Base-by-base conservation (phyloP, 1,140 invertebrate genomes). In the Telenomus remus region DNA sequence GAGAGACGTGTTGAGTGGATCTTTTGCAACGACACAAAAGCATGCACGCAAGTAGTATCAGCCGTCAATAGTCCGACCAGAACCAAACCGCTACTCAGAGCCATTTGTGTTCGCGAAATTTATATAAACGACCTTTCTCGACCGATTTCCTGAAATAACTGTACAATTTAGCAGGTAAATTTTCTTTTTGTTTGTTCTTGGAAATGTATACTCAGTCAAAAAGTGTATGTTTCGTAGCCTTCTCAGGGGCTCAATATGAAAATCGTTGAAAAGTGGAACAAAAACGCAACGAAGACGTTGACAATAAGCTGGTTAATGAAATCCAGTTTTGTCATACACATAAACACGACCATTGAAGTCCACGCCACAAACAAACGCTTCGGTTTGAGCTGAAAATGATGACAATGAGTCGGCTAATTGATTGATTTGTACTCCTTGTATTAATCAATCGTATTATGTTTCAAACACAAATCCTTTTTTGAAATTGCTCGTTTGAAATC, bases 1-100 rank as follows among this genome's bases (percentile, higher is more conserved):
- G 72, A 72, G 63, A 77, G 57, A 63, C 42, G 54, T 9, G 47
- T 68, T 64, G 61, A 72, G 75, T 46, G 48, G 56, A 54, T 16
- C 61, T 65, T 71, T 56, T 65, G 51, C n/a, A 35, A 35, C 44
- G 34, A 54, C 33, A 35, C 7, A 34, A n/a, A 46, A 37, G 68
- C 68, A 71, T 56, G 56, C 53, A 16, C 50, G 15, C 43, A 50
- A 65, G 73, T 76, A 54, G 48, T 70, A 70, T 44, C 16, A 50
- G 69, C 48, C 48, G 64, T 64, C 65, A 65, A 64, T 68, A 54
- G 72, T 69, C 64, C 19, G 59, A 54, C 50, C 71, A 37, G 6
- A 14, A 60, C 33, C 13, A 35, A 48, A 47, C 42, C 33, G 19
- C n/a, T n/a, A 57, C 2, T 44, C 13, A 13, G 13, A 13, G 2